Conservation (phyloP, 2,888 invertebrate genomes). For the Tetranychus piercei region DNA sequence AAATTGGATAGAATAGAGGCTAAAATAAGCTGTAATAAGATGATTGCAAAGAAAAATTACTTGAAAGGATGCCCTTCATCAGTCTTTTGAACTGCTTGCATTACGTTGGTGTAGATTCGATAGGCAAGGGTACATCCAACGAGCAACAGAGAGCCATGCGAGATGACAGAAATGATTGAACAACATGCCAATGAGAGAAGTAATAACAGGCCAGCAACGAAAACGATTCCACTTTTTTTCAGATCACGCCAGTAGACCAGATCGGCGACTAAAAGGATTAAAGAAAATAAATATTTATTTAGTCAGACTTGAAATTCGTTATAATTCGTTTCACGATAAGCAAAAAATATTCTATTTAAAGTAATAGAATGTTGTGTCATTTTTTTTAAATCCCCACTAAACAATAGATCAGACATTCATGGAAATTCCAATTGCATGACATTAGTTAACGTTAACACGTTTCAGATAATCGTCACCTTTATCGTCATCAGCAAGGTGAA, state of each 20-base stretch:
- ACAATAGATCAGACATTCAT: not conserved
- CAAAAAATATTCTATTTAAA: not conserved
- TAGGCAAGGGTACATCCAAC: conserved; percentile 74
- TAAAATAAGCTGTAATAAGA: not conserved
- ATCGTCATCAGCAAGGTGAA: not conserved
- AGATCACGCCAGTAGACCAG: conserved; percentile 95
- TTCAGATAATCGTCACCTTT: not conserved
- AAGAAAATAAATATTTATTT: not conserved
- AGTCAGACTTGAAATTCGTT: not conserved
- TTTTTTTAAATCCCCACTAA: not conserved
- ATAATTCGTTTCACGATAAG: too few relatives aligned
- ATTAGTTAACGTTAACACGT: not conserved
- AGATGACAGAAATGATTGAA: conserved; percentile 83
- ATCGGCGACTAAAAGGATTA: conserved; percentile 23
- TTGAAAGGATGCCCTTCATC: conserved; percentile 96
- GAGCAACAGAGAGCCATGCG: conserved; percentile 68
- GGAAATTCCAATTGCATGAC: not conserved
- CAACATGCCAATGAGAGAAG: conserved; percentile 83
- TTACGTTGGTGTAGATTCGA: conserved; percentile 85
- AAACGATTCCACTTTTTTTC: conserved; percentile 78
- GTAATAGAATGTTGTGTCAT: not conserved
- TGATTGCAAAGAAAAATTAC: conserved; percentile 41
- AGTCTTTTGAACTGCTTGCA: conserved; percentile 80
- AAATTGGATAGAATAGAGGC: not conserved
- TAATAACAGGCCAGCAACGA: conserved; percentile 68